Percentiles rank a stretch among this genome's conserved stretches.
phyloP scores from a whole-genome alignment of 2,888 invertebrate species.

The Parelbella ahira region DNA sequence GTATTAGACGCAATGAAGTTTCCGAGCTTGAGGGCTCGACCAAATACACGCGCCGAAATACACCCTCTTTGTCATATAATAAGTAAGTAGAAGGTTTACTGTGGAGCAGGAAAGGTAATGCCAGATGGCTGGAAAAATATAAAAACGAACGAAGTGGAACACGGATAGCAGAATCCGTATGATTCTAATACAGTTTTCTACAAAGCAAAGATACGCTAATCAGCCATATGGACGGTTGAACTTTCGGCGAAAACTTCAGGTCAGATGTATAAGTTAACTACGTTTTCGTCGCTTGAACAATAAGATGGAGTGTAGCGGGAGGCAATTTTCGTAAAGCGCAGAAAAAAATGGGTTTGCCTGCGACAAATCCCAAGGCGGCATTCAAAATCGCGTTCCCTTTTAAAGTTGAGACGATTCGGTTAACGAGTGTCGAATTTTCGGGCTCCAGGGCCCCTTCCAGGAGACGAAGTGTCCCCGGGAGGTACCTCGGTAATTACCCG shows the following conservation, averaged over 20 bases:
- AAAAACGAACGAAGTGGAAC: constrained; percentile 68
- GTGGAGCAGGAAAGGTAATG: constrained; percentile 41
- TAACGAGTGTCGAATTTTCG: constrained; percentile 78
- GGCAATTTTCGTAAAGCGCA: constrained; percentile 48
- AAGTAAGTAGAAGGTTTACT: too few relatives aligned
- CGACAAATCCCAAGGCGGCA: constrained; percentile 57
- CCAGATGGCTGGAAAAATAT: constrained; percentile 71
- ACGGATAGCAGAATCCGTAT: constrained; percentile 55
- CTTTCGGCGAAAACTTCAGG: constrained; percentile 28
- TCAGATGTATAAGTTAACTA: constrained; percentile 35
- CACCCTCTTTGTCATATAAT: constrained; percentile 72
- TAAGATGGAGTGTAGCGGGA: constrained; percentile 37
- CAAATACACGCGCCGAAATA: constrained; percentile 77
- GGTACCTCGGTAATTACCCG: constrained; percentile 76
- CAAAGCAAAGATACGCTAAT: constrained; percentile 49
- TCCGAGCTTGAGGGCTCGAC: constrained; percentile 57
- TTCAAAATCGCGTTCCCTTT: constrained; percentile 76
- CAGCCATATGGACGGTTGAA: constrained; percentile 51
- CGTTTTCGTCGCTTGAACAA: constrained; percentile 43
- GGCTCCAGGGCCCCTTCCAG: constrained; percentile 57
- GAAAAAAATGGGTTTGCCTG: constrained; percentile 32
- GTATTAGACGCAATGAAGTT: constrained; percentile 71
- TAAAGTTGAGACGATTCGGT: constrained; percentile 77
- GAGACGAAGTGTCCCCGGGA: constrained; percentile 70
- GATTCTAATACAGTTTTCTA: constrained; percentile 62